These are phyloP conservation scores for Atta colombica DNA, from an alignment of 1,140 invertebrate species.

Conservation along the genomic window DNA sequence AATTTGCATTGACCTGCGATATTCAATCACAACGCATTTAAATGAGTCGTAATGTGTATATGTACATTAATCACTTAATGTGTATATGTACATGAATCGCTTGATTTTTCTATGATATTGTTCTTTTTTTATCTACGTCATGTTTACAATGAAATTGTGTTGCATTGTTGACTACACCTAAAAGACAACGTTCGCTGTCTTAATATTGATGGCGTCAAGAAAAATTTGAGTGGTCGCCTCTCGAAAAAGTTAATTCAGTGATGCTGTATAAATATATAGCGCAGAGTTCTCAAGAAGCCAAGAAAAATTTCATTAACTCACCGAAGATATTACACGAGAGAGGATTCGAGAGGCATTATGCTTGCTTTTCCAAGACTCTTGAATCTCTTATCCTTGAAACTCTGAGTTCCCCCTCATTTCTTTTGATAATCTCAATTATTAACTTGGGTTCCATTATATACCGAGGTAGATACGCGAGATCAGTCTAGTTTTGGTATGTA, in stretches of 20 bases:
- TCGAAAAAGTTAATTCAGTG: not conserved
- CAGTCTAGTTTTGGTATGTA: conserved; percentile 40
- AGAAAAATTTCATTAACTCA: conserved; percentile 31
- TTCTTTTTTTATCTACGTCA: not conserved
- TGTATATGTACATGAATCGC: no score
- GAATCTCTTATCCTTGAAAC: not conserved
- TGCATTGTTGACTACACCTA: not conserved
- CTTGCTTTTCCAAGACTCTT: not conserved
- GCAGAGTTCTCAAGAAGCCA: not conserved
- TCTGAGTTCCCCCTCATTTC: not conserved
- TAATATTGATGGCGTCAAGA: not conserved
- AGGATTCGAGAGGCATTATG: not conserved
- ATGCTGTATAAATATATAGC: not conserved
- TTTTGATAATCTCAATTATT: not conserved
- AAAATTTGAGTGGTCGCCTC: not conserved
- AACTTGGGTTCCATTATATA: not conserved
- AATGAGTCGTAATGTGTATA: not conserved
- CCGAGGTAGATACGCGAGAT: not conserved
- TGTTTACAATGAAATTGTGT: not conserved
- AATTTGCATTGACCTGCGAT: conserved; percentile 5
- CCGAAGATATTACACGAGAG: not conserved
- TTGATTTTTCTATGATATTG: not conserved
- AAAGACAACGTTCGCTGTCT: not conserved
- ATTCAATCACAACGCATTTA: conserved; percentile 28
- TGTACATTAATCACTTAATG: no score